Percentiles rank a stretch among this genome's conserved stretches.
These are phyloP conservation scores for Halcyon chelicuti DNA, from an alignment of 2,797 vertebrate species.

Conservation along the genomic window DNA sequence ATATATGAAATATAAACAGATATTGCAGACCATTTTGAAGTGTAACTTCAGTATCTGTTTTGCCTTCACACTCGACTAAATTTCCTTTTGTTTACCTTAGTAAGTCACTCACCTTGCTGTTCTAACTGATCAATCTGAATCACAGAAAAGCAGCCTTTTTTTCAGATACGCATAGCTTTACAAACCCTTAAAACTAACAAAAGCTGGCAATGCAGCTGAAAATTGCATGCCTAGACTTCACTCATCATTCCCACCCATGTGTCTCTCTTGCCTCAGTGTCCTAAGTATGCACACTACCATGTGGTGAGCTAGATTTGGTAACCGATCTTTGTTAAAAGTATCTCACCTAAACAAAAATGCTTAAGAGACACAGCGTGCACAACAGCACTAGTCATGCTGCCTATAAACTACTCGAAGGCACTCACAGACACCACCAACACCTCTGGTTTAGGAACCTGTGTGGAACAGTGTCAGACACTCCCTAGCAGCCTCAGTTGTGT, in stretches of 20 bases:
- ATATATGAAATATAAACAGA: background rate
- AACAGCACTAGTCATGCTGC: background rate
- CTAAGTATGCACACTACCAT: background rate
- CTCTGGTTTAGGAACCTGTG: background rate
- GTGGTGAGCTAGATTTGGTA: background rate
- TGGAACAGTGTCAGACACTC: background rate
- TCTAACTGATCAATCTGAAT: slow-evolving; percentile 42
- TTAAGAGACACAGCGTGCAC: background rate
- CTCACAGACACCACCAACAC: fast-evolving
- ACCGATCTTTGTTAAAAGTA: background rate
- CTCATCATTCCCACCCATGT: background rate
- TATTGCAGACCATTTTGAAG: background rate
- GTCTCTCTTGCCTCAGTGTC: background rate
- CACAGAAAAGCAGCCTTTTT: background rate
- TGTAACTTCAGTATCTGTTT: background rate
- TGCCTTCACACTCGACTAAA: background rate
- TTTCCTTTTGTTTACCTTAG: background rate
- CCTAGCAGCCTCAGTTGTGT: background rate
- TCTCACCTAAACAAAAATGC: background rate
- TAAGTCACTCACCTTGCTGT: background rate
- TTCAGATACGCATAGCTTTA: background rate
- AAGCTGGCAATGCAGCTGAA: background rate
- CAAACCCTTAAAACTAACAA: background rate
- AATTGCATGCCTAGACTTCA: background rate
- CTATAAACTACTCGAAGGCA: background rate